Evolutionary conservation across 2,113 vertebrate genomes (phyloP), one percentile per base, ranked within the genome.

Genomic region (Malaclemys terrapin): DNA sequence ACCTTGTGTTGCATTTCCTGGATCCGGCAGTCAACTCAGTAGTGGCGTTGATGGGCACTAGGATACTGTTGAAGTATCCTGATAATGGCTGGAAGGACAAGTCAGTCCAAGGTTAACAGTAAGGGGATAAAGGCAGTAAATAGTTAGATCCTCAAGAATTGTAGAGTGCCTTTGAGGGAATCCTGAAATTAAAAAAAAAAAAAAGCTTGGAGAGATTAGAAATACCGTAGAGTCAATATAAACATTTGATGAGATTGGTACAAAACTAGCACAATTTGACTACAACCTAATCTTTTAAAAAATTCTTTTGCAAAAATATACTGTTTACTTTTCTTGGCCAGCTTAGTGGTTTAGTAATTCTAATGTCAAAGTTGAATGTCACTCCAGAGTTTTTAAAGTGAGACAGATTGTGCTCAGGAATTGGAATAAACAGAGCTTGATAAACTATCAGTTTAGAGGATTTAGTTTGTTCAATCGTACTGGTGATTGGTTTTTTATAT

Each of bases 111-210:
- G 11, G 25, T 62, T 31, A 62, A 62, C 2, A 80, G 80, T 69
- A 54, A 56, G 54, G 62, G 69, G 25, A 59, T 75, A 85, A 90
- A 49, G 7, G 78, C 69, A 89, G 76, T 49, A 84, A 50, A 65
- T 54, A 69, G 12, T 65, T 27, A n/a, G 22, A 47, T 80, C 57
- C 65, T 88, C 75, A 84, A 47, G 12, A n/a, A 52, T 88, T 82
- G 54, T 82, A 42, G 50, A 84, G 80, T 93, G 27, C 42, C 82
- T 91, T 88, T 95, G 83, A 82, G 80, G 93, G 72, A 93, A 80
- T 56, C 93, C 47, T 91, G 35, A 85, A 91, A 25, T 20, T 42
- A 57, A 35, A 31, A 10, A 35, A 7, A 69, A 5, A 78, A 2
- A 20, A 0, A 45, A 45, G 42, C 45, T 45, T 78, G 49, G 42